Evolutionary conservation across 2,113 vertebrate species (phyloP).

Genomic region (Sorex fumeus): DNA sequence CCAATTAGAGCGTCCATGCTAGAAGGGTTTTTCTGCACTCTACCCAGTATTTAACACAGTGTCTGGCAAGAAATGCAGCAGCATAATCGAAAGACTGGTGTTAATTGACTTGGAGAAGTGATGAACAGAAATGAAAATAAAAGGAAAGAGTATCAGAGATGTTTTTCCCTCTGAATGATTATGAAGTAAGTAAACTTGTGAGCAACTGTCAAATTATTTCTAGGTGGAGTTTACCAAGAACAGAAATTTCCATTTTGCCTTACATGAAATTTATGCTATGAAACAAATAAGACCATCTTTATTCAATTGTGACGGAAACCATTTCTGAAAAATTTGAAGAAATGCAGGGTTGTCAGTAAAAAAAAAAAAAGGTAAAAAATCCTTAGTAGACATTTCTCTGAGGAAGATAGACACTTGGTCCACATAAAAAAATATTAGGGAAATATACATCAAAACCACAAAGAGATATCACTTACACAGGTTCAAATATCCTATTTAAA

Average conservation of each 20-base stretch:
- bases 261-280: slow-evolving; percentile 21
- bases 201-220: slow-evolving; percentile 39
- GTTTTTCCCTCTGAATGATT: slow-evolving; percentile 48
- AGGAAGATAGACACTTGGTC: no score
- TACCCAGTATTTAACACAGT: neutral
- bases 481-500: no score
- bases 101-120: slow-evolving; percentile 30
- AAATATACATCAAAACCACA: no score
- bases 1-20: neutral
- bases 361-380: no score
- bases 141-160: neutral
- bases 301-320: neutral
- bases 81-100: slow-evolving; percentile 9
- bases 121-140: neutral
- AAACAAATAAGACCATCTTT: slow-evolving; percentile 44
- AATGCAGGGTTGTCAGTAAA: neutral
- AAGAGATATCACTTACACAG: no score
- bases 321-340: slow-evolving; percentile 38
- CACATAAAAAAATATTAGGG: no score
- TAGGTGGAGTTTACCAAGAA: slow-evolving; percentile 26
- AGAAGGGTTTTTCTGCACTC: neutral
- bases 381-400: no score
- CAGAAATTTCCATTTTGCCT: slow-evolving; percentile 4
- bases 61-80: neutral
- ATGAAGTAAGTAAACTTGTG: neutral